A percentile compares a stretch with the other conserved stretches of the same genome.
Conservation (phyloP, 2,888 invertebrate genomes). For the Magallana nippona region DNA sequence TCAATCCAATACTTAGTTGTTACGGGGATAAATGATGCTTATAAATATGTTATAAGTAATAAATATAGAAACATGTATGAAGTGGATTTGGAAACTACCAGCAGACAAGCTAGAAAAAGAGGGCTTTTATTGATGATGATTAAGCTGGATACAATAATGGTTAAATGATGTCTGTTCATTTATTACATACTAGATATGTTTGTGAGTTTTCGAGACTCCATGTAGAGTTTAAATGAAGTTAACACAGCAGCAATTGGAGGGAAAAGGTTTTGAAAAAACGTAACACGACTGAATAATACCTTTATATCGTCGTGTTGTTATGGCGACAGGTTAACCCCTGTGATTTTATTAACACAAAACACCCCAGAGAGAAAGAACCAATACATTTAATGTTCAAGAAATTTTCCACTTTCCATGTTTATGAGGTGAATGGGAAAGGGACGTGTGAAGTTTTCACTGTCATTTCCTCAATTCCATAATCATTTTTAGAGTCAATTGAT, state of each 20-base stretch:
- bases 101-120: no score
- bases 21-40: no score
- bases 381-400: background rate
- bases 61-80: no score
- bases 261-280: background rate
- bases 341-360: constrained; percentile 14
- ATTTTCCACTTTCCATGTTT: constrained; percentile 17
- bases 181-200: background rate
- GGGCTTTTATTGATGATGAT: no score
- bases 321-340: background rate
- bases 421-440: background rate
- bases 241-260: background rate
- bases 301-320: background rate
- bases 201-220: background rate
- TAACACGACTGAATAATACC: background rate
- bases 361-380: background rate
- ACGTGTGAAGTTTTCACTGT: background rate
- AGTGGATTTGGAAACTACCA: no score
- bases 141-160: background rate
- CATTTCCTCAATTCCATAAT: background rate
- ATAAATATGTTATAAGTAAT: no score
- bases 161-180: background rate
- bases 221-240: background rate
- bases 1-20: no score
- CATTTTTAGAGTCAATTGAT: background rate